Evolutionary conservation across 1,140 invertebrate species (phyloP), one percentile per base, ranked within the genome.

Genomic region (Pogonus chalceus): DNA sequence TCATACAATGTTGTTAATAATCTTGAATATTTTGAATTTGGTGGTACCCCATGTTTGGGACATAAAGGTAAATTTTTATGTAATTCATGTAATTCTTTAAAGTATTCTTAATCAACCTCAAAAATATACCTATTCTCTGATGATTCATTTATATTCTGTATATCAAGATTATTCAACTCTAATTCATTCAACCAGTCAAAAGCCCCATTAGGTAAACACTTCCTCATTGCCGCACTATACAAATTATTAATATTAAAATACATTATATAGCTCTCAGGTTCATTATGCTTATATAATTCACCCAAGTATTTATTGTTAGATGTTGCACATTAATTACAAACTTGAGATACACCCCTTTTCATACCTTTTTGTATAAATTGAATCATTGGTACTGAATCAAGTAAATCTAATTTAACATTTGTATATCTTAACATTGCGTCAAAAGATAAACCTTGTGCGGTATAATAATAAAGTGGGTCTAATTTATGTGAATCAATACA

Each of bases 191-290:
- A 46, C 67, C 65, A 74, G 49, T 65, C n/a, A 62, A 71, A 72
- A 31, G 58, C 35, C 1, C 43, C 48, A 1, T 39, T 24, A 12
- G 65, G 66, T 22, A 70, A 58, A 26, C 10, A 35, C 37, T 61
- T 3, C 20, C 24, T 55, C 66, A 76, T 70, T 31, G 63, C 63
- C 22, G 50, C 60, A 14, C 71, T 71, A 64, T 76, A 75, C 18
- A 75, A 57, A 60, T 74, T 72, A 47, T 68, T 71, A 7, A 50
- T 59, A 63, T 75, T 72, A 4, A 65, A 59, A 62, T 73, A 72
- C 3, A 64, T 52, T 14, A 73, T 24, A 59, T 64, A 71, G 9
- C 22, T 62, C 22, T 21, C 51, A 12, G 55, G 52, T 47, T 64
- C 37, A 12, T 35, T 52, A 2, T 47, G 2, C 60, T 69, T 55